Base-by-base conservation (phyloP, 1,140 invertebrate species). In the Antheraea mylitta region DNA sequence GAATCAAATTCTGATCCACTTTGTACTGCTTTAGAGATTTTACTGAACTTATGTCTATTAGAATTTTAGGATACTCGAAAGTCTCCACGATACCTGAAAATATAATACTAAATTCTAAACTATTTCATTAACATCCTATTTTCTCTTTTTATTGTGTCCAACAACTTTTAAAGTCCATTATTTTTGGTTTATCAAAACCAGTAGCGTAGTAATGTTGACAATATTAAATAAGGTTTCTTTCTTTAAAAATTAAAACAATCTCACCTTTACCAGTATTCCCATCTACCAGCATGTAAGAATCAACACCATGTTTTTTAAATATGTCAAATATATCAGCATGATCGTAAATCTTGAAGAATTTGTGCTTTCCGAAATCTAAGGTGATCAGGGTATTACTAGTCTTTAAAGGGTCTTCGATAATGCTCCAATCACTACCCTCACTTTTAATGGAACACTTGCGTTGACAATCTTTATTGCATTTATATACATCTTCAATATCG, bases 41-140 rank as follows among this genome's bases (percentile, higher is more conserved):
- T 5, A 97, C 93, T 38, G 93, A 93, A 66, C 94, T 95, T 16
- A 97, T 87, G 78, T 97, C 96, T 62, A 98, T 95, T 68, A 95
- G 94, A 59, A 95, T 84, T 59, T 73, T 67, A 3, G 90, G 87
- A 42, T 89, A 84, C 19, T 85, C 73, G 53, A 83, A 86, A 7
- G 75, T 77, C 68, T 85, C 79, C 18, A 87, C 80, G n/a, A 91
- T 74, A 69, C 88, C 91, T 92, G 71, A 64, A 81, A 79, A 8
- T 64, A 38, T 53, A 16, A 6, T 53, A 53, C 16, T 53, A 1
- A 13, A 16, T 13, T 53, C 1, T 16, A n/a, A 53, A 53, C 45
- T 53, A 13, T 16, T 13, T 53, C n/a, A n/a, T n/a, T 53, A 0
- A 53, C 4, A 7, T 53, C 11, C 16, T 53, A 16, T 6, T 53